Evolutionary conservation across 2,888 invertebrate species (phyloP).

Genomic region (Conchocele bisecta): DNA sequence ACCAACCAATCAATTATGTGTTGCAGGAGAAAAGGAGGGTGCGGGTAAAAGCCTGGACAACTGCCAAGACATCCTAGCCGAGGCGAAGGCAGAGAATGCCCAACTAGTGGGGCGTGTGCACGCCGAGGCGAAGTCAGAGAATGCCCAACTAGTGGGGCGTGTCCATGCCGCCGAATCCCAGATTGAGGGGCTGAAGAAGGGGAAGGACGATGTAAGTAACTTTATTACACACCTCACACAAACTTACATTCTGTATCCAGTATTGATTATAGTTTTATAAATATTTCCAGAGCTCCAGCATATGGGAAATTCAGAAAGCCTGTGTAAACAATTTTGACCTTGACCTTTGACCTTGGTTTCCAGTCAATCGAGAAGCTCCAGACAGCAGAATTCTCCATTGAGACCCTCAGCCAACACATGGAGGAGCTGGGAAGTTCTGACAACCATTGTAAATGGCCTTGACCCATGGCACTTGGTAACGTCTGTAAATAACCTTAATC

Average conservation of each 20-base stretch:
- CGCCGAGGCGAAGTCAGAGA: conserved; percentile 68
- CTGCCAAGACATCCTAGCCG: conserved; percentile 69
- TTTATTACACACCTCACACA: not conserved
- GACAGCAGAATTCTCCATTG: conserved; percentile 80
- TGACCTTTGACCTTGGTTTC: too few species aligned
- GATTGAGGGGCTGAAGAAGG: conserved; percentile 67
- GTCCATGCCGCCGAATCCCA: conserved; percentile 73
- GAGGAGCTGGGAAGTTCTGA: conserved; percentile 77
- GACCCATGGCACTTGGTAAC: too few species aligned
- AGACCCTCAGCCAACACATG: conserved; percentile 79
- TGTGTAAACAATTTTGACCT: too few species aligned
- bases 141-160: conserved; percentile 67
- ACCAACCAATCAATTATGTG: not conserved
- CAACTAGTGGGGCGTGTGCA: conserved; percentile 68
- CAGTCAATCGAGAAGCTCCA: conserved; percentile 78
- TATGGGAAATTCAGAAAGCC: too few species aligned
- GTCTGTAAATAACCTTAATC: too few species aligned
- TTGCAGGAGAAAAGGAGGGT: conserved; percentile 74
- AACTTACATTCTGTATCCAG: too few species aligned
- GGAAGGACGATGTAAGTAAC: conserved; percentile 77
- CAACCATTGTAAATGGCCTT: too few species aligned
- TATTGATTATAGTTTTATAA: too few species aligned
- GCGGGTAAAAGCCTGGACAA: conserved; percentile 69
- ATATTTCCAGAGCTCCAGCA: too few species aligned
- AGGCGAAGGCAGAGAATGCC: conserved; percentile 67